Conservation (phyloP, 2,113 vertebrate species). For the Zosterops pallidus region DNA sequence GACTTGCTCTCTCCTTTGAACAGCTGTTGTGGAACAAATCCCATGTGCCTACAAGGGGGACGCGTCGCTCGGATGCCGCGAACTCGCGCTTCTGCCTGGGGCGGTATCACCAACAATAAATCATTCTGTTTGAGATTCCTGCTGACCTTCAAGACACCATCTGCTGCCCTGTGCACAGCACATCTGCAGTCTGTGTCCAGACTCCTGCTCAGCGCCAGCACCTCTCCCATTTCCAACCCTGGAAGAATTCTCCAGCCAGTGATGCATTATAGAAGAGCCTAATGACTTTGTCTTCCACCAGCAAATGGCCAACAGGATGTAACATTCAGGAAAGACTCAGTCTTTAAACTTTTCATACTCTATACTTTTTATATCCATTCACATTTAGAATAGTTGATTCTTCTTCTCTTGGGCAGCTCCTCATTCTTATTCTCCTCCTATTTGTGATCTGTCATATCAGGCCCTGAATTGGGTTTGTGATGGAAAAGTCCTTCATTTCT, state of each 20-base stretch:
- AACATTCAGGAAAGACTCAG: background rate
- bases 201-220: background rate
- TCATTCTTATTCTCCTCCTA: background rate
- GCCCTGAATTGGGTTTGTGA: background rate
- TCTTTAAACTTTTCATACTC: too few relatives aligned
- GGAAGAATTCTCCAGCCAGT: background rate
- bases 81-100: background rate
- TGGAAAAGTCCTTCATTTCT: background rate
- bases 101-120: background rate
- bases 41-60: background rate
- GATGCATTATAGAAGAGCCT: background rate
- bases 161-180: background rate
- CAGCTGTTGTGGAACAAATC: background rate
- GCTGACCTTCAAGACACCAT: slow-evolving; percentile 2
- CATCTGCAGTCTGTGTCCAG: background rate
- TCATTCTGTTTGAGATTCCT: background rate
- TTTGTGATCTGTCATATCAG: accelerated
- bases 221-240: background rate
- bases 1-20: background rate
- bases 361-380: background rate
- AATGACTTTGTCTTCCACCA: background rate
- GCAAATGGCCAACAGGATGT: background rate
- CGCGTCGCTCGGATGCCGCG: background rate
- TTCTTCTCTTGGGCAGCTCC: background rate
- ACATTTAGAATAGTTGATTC: background rate